phyloP scores from a whole-genome alignment of 2,797 vertebrate genomes.

The Neosalanx taihuensis region DNA sequence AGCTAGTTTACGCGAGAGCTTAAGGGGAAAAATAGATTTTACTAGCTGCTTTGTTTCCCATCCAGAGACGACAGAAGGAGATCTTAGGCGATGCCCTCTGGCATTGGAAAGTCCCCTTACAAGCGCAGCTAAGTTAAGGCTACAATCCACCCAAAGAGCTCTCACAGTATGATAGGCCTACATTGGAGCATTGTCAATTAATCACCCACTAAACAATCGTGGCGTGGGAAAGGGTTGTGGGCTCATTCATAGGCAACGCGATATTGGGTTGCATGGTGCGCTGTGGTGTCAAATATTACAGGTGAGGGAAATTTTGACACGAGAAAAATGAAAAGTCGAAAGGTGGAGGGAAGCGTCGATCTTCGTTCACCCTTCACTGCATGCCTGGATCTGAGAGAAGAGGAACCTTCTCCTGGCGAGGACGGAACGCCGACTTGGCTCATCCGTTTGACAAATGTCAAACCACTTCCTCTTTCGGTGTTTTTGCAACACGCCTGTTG shows the following conservation, averaged over 20 bases:
- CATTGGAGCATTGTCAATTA: background rate
- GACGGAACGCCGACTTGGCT: background rate
- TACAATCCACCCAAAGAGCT: slow-evolving; percentile 1
- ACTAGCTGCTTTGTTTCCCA: slow-evolving; percentile 2
- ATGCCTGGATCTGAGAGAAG: background rate
- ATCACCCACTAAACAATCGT: background rate
- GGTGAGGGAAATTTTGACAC: background rate
- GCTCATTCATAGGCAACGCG: slow-evolving; percentile 17
- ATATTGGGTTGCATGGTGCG: slow-evolving; percentile 6
- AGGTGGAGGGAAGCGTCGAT: background rate
- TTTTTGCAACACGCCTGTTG: background rate
- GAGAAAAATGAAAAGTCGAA: background rate
- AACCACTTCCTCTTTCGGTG: slow-evolving; percentile 6
- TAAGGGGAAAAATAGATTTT: background rate
- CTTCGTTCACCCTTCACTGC: background rate
- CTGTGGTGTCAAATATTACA: background rate
- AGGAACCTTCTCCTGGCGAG: background rate
- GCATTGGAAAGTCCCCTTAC: background rate
- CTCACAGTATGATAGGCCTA: background rate
- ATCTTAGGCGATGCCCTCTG: background rate
- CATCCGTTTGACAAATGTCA: slow-evolving; percentile 8
- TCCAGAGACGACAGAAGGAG: slow-evolving; percentile 7
- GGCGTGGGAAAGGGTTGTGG: slow-evolving; percentile 1
- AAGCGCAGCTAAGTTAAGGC: background rate
- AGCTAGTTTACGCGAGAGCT: background rate